phyloP scores from a whole-genome alignment of 2,113 vertebrate genomes.

The Psephotus haematonotus region DNA sequence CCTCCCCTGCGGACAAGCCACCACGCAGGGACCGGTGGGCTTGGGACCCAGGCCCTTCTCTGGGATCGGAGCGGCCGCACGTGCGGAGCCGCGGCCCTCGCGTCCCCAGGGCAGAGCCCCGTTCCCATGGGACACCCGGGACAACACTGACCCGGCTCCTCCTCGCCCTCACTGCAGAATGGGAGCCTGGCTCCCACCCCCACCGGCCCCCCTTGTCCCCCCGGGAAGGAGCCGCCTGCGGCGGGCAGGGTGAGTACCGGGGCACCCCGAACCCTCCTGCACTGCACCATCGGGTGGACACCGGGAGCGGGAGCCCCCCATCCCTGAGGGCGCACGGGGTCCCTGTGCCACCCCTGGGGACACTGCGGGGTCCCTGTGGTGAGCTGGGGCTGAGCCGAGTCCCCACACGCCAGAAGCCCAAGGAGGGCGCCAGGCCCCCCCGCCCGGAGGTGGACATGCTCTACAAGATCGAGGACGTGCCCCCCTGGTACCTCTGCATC shows the following conservation, averaged over 20 bases:
- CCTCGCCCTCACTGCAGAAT: background rate
- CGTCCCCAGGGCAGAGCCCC: background rate
- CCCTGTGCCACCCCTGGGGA: background rate
- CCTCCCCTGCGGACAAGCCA: background rate
- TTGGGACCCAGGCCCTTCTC: accelerated
- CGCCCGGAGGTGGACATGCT: constrained; percentile 84
- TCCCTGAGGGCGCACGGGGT: background rate
- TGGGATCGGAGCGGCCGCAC: background rate
- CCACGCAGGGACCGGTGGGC: accelerated
- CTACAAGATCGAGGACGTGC: constrained; percentile 92
- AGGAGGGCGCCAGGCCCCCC: background rate
- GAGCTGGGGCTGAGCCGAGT: background rate
- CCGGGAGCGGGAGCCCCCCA: background rate
- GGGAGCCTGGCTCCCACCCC: background rate
- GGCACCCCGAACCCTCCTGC: background rate
- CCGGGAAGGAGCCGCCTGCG: background rate
- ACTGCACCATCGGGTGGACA: accelerated
- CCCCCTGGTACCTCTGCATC: constrained; percentile 95
- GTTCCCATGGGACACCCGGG: background rate
- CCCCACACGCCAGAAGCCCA: background rate
- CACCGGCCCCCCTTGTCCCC: accelerated
- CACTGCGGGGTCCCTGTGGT: accelerated
- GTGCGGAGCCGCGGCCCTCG: accelerated
- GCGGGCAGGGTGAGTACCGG: background rate
- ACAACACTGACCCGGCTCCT: background rate